Base-by-base conservation (phyloP, 2,113 vertebrate genomes). In the Cyanistes caeruleus region DNA sequence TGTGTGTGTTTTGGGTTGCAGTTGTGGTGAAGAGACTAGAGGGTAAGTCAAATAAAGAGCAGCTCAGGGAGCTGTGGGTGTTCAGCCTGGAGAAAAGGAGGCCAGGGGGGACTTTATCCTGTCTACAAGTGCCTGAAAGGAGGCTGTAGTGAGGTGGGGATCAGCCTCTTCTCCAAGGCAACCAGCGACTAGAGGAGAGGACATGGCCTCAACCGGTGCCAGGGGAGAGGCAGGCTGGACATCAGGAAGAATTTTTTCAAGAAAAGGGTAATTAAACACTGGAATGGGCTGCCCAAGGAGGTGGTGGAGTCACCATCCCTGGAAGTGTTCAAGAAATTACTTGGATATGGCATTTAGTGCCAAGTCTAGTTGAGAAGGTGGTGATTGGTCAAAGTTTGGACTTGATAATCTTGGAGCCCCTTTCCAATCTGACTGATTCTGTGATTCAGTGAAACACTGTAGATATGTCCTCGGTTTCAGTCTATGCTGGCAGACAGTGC, bases 351-450 rank as follows among this genome's bases (percentile, higher is more conserved):
- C 17, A 75, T 46, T 68, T 60, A 68, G n/a, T 53, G n/a, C 28
- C 16, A 35, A 60, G 13, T 46, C 23, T 11, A 39, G 15, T n/a
- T 60, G 70, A 75, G 14, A 68, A 31, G 25, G n/a, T 35, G 13
- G 16, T 23, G 41, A 13, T 16, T 30, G 17, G 41, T 43, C 39
- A 35, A 49, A 62, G n/a, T n/a, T 27, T 62, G 48, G n/a, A 49
- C 30, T 83, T 0, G 0, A 60, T 53, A 3, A 18, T 23, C 17
- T 55, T 35, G 35, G 30, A 43, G 4, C 2, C 9, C 10, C 27
- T 76, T 83, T 90, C 30, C 41, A 67, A 13, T 30, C 11, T 43
- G 41, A 55, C 7, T 30, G 46, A 60, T 60, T 68, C 44, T 14
- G 18, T 65, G 27, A 46, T 37, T n/a, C 84, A 44, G 33, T 73